A percentile compares a stretch with the other conserved stretches of the same genome.
Evolutionary conservation across 2,113 vertebrate species (phyloP).

Genomic region (Callipepla californica): DNA sequence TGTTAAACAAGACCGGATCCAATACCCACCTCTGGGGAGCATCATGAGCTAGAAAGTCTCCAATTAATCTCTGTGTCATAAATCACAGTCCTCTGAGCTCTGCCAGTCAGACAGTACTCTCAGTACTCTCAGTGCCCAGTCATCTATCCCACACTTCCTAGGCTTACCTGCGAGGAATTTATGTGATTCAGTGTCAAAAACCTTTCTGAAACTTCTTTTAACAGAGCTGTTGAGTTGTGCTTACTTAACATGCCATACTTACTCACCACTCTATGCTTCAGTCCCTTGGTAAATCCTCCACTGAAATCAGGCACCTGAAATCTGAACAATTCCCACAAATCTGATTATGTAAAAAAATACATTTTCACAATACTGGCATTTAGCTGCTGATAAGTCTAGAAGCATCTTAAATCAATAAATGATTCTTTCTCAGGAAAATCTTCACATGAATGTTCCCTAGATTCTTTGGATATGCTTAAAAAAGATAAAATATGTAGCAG

Average conservation of each 20-base stretch:
- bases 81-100: too few relatives aligned
- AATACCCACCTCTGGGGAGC: neutral
- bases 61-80: too few relatives aligned
- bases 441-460: neutral
- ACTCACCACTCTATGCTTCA: too few relatives aligned
- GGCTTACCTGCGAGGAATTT: too few relatives aligned
- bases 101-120: too few relatives aligned
- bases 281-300: neutral
- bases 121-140: too few relatives aligned
- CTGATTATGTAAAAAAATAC: neutral
- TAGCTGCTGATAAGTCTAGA: neutral
- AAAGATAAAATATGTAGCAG: neutral
- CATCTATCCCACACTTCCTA: too few relatives aligned
- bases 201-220: neutral
- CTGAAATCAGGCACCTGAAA: rapidly evolving
- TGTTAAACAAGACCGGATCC: neutral
- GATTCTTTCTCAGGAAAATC: neutral
- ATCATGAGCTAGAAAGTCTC: too few relatives aligned
- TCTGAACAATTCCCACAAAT: neutral
- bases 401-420: neutral
- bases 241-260: too few relatives aligned
- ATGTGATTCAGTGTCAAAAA: too few relatives aligned
- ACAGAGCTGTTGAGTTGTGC: neutral
- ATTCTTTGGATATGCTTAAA: neutral
- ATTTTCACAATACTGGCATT: neutral